phyloP scores from a whole-genome alignment of 2,113 vertebrate genomes.

The Cavia aperea region DNA sequence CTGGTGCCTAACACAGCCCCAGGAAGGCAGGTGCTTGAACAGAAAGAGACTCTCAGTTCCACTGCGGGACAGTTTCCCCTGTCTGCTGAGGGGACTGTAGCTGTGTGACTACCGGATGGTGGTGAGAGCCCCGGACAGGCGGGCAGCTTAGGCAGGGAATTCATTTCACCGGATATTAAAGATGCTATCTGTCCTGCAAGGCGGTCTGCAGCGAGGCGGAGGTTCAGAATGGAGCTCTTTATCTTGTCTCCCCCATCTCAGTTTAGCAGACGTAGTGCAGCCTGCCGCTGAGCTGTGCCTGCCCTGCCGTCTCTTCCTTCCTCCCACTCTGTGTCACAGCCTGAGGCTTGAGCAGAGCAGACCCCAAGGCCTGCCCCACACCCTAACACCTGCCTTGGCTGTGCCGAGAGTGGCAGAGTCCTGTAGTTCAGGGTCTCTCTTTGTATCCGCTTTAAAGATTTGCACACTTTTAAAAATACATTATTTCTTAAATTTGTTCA shows the following conservation, averaged over 20 bases:
- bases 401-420: background rate
- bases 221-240: background rate
- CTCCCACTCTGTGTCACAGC: background rate
- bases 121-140: background rate
- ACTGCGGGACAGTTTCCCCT: background rate
- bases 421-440: background rate
- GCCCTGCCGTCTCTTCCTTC: background rate
- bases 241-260: background rate
- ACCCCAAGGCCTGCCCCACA: no score
- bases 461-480: background rate
- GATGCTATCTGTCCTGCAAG: slow-evolving; percentile 55
- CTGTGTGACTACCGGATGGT: slow-evolving; percentile 18
- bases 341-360: background rate
- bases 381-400: background rate
- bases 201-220: background rate
- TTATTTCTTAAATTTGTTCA: background rate
- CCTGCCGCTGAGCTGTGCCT: background rate
- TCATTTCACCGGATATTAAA: slow-evolving; percentile 71
- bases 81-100: background rate
- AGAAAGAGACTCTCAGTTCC: background rate
- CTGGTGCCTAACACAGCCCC: background rate
- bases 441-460: background rate
- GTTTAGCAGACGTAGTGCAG: slow-evolving; percentile 19
- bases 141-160: background rate
- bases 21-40: background rate